Evolutionary conservation across 1,140 invertebrate genomes (phyloP).

Genomic region (Geopemphigus sp.): DNA sequence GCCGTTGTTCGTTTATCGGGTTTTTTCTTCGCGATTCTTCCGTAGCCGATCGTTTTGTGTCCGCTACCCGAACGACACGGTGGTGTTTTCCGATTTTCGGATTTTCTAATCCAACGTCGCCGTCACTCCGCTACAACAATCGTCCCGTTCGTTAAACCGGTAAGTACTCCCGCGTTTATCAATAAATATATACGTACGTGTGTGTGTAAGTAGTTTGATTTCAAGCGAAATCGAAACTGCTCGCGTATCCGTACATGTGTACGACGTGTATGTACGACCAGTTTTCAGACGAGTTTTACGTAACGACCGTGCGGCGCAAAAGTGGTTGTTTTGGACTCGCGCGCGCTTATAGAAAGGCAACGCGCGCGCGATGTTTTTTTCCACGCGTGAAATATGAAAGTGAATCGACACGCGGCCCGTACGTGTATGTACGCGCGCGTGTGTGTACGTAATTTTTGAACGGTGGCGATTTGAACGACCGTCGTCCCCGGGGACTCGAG

Average conservation of each 20-base stretch:
- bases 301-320: conserved; percentile 35
- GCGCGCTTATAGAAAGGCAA: conserved; percentile 31
- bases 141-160: not conserved
- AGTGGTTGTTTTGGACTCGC: conserved; percentile 16
- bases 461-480: not conserved
- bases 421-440: not conserved
- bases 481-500: too few relatives aligned
- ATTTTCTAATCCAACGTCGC: not conserved
- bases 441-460: not conserved
- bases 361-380: conserved; percentile 8
- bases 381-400: conserved; percentile 37
- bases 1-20: too few relatives aligned
- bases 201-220: not conserved
- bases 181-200: too few relatives aligned
- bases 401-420: not conserved
- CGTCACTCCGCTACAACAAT: too few relatives aligned
- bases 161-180: not conserved
- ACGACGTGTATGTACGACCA: not conserved
- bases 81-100: too few relatives aligned
- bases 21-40: too few relatives aligned
- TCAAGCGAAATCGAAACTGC: conserved; percentile 40
- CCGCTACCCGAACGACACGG: too few relatives aligned
- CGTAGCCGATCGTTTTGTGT: too few relatives aligned
- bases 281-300: conserved; percentile 44
- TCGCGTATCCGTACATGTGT: not conserved